A percentile compares a stretch with the other conserved stretches of the same genome.
Evolutionary conservation across 2,888 invertebrate genomes (phyloP).

Genomic region (Zeuzera pyrina): DNA sequence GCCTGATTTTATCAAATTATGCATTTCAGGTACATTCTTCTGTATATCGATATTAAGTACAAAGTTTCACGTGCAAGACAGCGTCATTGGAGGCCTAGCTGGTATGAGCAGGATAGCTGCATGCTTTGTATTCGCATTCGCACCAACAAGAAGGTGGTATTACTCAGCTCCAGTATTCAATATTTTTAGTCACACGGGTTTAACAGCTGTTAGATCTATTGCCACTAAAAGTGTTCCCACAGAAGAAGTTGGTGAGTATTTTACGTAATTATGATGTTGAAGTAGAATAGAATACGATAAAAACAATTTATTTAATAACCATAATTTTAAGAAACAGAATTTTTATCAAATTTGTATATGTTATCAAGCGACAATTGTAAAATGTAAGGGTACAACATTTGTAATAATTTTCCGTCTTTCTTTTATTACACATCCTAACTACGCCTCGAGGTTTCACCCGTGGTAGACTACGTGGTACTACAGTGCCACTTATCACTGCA

Average conservation of each 20-base stretch:
- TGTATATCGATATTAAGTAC: slow-evolving; percentile 62
- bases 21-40: slow-evolving; percentile 54
- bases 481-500: no score
- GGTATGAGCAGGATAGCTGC: slow-evolving; percentile 69
- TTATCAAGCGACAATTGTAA: no score
- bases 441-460: no score
- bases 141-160: slow-evolving; percentile 56
- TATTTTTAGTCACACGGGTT: slow-evolving; percentile 66
- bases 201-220: slow-evolving; percentile 72
- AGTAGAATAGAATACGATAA: neutral
- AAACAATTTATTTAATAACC: neutral
- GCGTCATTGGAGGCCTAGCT: slow-evolving; percentile 58
- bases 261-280: neutral
- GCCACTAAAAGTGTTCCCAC: slow-evolving; percentile 69
- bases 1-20: no score
- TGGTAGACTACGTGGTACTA: no score
- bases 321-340: neutral
- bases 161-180: slow-evolving; percentile 65
- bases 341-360: no score
- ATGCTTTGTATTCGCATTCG: slow-evolving; percentile 65
- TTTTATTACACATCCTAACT: no score
- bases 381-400: no score
- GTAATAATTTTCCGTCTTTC: no score
- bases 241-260: slow-evolving; percentile 64
- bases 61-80: slow-evolving; percentile 55